A percentile compares a stretch with the other conserved stretches of the same genome.
Conservation (phyloP, 2,888 invertebrate species). For the Cenopis cana region DNA sequence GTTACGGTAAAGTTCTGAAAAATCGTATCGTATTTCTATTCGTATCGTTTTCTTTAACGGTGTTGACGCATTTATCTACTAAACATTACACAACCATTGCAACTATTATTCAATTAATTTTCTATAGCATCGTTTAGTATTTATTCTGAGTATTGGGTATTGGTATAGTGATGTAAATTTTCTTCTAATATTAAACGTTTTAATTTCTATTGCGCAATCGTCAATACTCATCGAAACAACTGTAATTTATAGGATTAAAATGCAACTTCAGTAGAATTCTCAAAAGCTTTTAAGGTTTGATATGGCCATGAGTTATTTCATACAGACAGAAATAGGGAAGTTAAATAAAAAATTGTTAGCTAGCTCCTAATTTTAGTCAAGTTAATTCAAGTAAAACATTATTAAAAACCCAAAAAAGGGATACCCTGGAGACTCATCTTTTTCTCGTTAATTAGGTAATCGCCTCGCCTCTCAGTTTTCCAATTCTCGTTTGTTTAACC, state of each 20-base stretch:
- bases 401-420: constrained; percentile 10
- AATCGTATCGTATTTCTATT: neutral
- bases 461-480: constrained; percentile 21
- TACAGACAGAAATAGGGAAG: neutral
- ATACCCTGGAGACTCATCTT: constrained; percentile 12
- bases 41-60: neutral
- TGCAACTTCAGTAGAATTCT: no score
- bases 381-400: constrained; percentile 6
- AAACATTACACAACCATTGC: neutral
- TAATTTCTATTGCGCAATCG: neutral
- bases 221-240: neutral
- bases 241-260: no score
- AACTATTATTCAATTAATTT: neutral
- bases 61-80: neutral
- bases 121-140: no score
- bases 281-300: no score
- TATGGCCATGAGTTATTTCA: no score
- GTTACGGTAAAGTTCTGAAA: no score
- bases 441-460: constrained; percentile 26
- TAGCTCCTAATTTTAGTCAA: neutral
- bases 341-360: neutral
- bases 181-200: neutral
- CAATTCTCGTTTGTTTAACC: constrained; percentile 28
- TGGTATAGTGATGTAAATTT: no score
- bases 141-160: no score